phyloP scores from a whole-genome alignment of 2,888 invertebrate genomes.

The Tetrapedia diversipes region DNA sequence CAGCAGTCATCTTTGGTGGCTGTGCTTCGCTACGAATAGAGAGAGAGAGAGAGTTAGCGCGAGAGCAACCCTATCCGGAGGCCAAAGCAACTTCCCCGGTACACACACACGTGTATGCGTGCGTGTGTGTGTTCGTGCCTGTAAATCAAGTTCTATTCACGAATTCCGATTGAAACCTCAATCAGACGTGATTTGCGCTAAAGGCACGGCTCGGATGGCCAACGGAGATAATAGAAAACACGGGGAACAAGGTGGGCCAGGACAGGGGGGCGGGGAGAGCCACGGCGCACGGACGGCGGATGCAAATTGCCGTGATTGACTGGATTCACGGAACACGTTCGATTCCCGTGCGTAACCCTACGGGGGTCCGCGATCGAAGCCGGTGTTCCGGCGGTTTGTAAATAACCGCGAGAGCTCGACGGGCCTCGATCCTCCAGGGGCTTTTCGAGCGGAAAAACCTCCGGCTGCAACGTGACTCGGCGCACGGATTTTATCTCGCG shows the following conservation, averaged over 20 bases:
- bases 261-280: slow-evolving; percentile 24
- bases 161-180: slow-evolving; percentile 76
- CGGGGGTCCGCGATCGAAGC: slow-evolving; percentile 25
- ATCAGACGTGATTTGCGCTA: slow-evolving; percentile 77
- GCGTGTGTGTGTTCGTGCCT: slow-evolving; percentile 46
- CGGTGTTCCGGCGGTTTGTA: slow-evolving; percentile 19
- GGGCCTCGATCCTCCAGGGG: background rate
- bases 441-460: background rate
- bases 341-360: slow-evolving; percentile 51
- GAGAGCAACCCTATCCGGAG: slow-evolving; percentile 18
- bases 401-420: slow-evolving; percentile 29
- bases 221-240: slow-evolving; percentile 65
- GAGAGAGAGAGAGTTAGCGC: no score
- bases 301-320: slow-evolving; percentile 77
- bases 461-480: slow-evolving; percentile 41
- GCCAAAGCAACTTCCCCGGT: slow-evolving; percentile 10
- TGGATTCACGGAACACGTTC: slow-evolving; percentile 69
- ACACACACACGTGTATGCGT: background rate
- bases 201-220: slow-evolving; percentile 69
- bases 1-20: slow-evolving; percentile 36
- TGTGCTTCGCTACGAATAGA: slow-evolving; percentile 4
- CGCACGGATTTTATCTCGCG: slow-evolving; percentile 1
- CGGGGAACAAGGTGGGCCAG: slow-evolving; percentile 25
- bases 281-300: slow-evolving; percentile 65
- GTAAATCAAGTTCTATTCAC: slow-evolving; percentile 80